Evolutionary conservation across 2,113 vertebrate species (phyloP), one percentile per base, ranked within the genome.

Genomic region (Notechis scutatus): DNA sequence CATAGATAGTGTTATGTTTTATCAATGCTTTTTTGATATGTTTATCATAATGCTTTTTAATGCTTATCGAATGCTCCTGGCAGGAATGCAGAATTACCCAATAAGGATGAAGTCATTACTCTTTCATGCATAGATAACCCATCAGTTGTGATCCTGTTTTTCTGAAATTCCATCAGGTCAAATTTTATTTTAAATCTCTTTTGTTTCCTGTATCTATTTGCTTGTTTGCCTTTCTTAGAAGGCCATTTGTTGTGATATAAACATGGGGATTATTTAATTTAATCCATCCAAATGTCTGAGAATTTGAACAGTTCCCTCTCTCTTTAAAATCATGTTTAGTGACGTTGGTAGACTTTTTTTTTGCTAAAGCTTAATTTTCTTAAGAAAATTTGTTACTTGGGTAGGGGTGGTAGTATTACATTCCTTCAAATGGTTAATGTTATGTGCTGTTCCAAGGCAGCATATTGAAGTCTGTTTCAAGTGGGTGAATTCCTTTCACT

Each of bases 221-320:
- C 34, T 3, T 81, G 20, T 42, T 21, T 81, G 74, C 34, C 21
- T 23, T 24, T 24, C 11, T n/a, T 59, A 34, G 26, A 88, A 88
- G n/a, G 34, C 34, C 14, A 18, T 47, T 87, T 23, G 34, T 87
- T 23, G 34, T 29, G 89, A 86, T n/a, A 59, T 85, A 50, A 50
- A 85, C n/a, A 45, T 26, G 7, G 11, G 61, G 42, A 57, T 93
- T 85, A 26, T 50, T 90, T 59, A 93, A 23, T 85, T 85, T 29
- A 42, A 64, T 34, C 21, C 23, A 47, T 54, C 55, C 55, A 34
- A 90, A 52, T 39, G 55, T 45, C 85, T 10, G 29, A 52, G 39
- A 90, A 54, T 87, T 59, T 29, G 90, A 92, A 94, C 94, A 93
- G 93, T 95, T 96, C 96, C 94, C 34, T 14, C 34, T 59, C 34